Evolutionary conservation across 2,113 vertebrate species (phyloP).

Genomic region (Siphamia tubifer): DNA sequence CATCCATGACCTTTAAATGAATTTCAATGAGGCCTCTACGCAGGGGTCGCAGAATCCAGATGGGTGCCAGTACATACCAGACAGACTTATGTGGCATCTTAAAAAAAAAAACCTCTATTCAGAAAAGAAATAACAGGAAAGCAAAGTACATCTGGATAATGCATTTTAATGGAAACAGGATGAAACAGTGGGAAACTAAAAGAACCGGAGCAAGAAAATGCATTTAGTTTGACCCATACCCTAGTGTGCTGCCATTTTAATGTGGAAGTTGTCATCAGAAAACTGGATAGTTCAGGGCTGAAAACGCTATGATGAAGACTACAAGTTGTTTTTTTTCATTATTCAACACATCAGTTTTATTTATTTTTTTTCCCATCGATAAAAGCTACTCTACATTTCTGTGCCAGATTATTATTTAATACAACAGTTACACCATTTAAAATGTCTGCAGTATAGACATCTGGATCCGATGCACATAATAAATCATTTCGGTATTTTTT

Average conservation of each 20-base stretch:
- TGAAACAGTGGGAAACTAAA: background rate
- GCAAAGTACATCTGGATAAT: too few relatives aligned
- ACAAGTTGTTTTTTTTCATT: background rate
- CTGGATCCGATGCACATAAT: too few relatives aligned
- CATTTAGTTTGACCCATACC: background rate
- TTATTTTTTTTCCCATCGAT: too few relatives aligned
- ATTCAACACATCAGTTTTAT: too few relatives aligned
- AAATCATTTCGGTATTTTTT: too few relatives aligned
- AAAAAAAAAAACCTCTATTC: conserved; percentile 6
- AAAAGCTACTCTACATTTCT: too few relatives aligned
- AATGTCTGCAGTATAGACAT: too few relatives aligned
- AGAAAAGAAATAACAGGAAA: background rate
- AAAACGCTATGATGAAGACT: background rate
- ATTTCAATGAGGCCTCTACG: conserved; percentile 14
- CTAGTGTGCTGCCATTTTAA: background rate
- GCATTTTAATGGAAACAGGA: background rate
- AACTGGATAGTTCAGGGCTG: background rate
- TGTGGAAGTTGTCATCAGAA: too few relatives aligned
- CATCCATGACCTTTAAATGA: conserved; percentile 25
- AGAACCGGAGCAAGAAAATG: background rate
- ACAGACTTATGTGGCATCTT: conserved; percentile 1
- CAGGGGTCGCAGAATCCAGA: background rate
- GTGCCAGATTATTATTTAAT: too few relatives aligned
- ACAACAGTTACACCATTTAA: too few relatives aligned
- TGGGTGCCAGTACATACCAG: background rate